Percentiles rank a stretch among this genome's conserved stretches.
Conservation (phyloP, 1,140 invertebrate species). For the Andrena cerasifolii region DNA sequence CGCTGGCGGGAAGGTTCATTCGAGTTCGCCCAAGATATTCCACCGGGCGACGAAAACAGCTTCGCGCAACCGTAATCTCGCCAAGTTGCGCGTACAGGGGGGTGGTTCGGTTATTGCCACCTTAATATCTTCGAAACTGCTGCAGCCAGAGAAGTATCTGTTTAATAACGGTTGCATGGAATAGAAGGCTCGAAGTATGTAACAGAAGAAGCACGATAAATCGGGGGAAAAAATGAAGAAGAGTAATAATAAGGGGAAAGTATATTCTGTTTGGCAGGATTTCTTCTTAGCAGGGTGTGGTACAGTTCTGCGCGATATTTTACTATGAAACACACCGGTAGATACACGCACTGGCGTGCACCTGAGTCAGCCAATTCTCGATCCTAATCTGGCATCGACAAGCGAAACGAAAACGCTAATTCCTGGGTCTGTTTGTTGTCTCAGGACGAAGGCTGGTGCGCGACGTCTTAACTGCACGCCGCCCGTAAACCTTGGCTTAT, state of each 20-base stretch:
- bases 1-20: background rate
- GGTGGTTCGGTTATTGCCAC: background rate
- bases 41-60: background rate
- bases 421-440: constrained; percentile 58
- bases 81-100: background rate
- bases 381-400: constrained; percentile 53
- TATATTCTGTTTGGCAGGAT: too few relatives aligned
- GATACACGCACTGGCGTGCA: too few relatives aligned
- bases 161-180: background rate
- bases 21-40: constrained; percentile 25
- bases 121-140: constrained; percentile 19
- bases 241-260: too few relatives aligned
- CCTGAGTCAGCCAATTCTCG: background rate
- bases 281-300: too few relatives aligned
- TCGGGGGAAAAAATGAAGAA: too few relatives aligned
- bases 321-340: too few relatives aligned
- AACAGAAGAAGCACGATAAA: too few relatives aligned
- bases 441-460: constrained; percentile 21
- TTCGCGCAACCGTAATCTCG: constrained; percentile 9
- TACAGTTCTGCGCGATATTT: too few relatives aligned
- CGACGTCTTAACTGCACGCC: constrained; percentile 58
- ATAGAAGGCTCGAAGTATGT: too few relatives aligned
- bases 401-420: constrained; percentile 57
- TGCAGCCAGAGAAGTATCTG: background rate
- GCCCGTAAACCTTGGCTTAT: constrained; percentile 71